phyloP scores from a whole-genome alignment of 2,113 vertebrate genomes.

The Oxyura jamaicensis region DNA sequence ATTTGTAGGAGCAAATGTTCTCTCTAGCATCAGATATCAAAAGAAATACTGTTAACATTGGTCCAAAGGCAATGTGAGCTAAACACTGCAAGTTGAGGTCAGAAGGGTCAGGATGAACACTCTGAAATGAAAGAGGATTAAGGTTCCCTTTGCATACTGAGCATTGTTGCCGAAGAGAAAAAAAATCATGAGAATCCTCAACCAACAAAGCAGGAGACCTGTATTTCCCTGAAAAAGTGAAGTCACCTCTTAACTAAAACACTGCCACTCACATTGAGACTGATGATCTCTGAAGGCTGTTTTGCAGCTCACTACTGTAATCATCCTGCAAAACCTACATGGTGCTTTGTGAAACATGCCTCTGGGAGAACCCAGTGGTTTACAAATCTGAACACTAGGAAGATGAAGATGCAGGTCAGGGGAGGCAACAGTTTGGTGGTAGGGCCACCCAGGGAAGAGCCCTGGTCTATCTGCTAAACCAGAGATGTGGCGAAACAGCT shows the following conservation, averaged over 20 bases:
- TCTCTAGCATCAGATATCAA: background rate
- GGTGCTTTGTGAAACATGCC: background rate
- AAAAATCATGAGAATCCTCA: background rate
- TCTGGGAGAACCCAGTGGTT: accelerated
- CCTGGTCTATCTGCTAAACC: background rate
- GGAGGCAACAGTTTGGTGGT: background rate
- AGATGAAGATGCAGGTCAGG: background rate
- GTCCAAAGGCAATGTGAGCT: background rate
- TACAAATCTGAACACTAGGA: background rate
- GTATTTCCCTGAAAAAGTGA: background rate
- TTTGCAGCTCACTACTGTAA: background rate
- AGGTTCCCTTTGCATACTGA: background rate
- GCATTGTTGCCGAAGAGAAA: background rate
- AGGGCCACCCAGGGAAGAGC: background rate
- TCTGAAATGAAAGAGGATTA: background rate
- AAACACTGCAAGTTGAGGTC: background rate
- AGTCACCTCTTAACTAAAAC: background rate
- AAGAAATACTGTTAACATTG: accelerated
- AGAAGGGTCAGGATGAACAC: background rate
- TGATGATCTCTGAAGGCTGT: background rate
- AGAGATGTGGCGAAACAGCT: background rate
- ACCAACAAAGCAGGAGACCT: accelerated
- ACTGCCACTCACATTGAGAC: background rate
- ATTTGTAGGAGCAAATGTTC: background rate
- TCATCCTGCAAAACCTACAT: background rate